Conservation (phyloP, 2,113 vertebrate species). For the Hymenochirus boettgeri region DNA sequence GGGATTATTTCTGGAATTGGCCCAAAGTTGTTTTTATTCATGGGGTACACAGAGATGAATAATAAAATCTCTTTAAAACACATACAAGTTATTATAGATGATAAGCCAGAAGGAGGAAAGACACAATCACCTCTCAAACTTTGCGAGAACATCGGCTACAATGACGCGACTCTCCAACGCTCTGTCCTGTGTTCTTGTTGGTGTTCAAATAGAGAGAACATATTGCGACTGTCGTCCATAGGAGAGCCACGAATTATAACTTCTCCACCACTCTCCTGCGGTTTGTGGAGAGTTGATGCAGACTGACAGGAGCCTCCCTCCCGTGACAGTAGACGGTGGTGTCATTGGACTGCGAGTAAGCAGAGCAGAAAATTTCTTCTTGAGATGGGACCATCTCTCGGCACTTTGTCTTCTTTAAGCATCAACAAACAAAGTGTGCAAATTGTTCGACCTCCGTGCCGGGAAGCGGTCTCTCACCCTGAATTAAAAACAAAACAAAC, state of each 20-base stretch:
- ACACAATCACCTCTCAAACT: conserved; percentile 67
- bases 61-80: no score
- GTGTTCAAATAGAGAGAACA: conserved; percentile 64
- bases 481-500: neutral
- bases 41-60: no score
- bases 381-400: conserved; percentile 88
- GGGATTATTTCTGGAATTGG: no score
- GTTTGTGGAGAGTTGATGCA: conserved; percentile 91
- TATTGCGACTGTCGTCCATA: conserved; percentile 64
- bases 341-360: conserved; percentile 77
- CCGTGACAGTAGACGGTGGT: conserved; percentile 90
- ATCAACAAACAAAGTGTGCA: conserved; percentile 75
- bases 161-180: conserved; percentile 63
- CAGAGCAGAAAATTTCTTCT: conserved; percentile 86
- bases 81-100: no score
- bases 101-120: no score
- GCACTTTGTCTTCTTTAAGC: conserved; percentile 85
- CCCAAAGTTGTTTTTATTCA: no score
- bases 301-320: conserved; percentile 88
- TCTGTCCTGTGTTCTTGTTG: conserved; percentile 54
- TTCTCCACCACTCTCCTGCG: conserved; percentile 79
- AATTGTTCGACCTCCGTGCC: conserved; percentile 81
- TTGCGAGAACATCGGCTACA: conserved; percentile 65
- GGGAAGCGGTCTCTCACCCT: conserved; percentile 80
- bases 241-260: conserved; percentile 61